Conservation (phyloP, 2,888 invertebrate species). For the Parnassius smintheus region DNA sequence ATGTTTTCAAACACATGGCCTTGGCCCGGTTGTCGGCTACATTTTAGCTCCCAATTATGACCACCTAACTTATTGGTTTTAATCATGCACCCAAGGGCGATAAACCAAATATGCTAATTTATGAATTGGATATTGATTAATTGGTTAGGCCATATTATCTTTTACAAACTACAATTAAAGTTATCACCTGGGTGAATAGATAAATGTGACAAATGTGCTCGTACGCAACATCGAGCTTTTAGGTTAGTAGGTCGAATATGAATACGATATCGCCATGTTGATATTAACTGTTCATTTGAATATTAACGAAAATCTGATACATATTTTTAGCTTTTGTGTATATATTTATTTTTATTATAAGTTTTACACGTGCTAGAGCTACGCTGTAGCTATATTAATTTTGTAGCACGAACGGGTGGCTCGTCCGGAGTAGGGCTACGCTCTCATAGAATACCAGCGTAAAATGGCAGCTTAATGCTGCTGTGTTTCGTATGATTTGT, state of each 20-base stretch:
- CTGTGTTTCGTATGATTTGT: too few species aligned
- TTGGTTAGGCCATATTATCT: constrained; percentile 6
- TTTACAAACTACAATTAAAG: constrained; percentile 1
- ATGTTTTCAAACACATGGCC: constrained; percentile 2
- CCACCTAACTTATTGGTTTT: not conserved
- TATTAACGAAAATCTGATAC: too few species aligned
- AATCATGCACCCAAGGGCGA: constrained; percentile 8
- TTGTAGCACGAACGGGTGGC: too few species aligned
- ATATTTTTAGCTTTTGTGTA: too few species aligned
- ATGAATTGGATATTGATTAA: not conserved
- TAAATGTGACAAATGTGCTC: constrained; percentile 3
- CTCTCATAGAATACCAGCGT: too few species aligned
- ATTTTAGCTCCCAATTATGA: constrained; percentile 13
- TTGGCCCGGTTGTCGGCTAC: constrained; percentile 5
- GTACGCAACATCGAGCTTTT: constrained; percentile 15
- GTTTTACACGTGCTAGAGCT: too few species aligned
- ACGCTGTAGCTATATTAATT: too few species aligned
- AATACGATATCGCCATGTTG: too few species aligned
- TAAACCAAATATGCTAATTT: constrained; percentile 2
- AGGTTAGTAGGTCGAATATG: constrained; percentile 13
- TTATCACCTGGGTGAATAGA: constrained; percentile 16
- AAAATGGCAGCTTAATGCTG: too few species aligned
- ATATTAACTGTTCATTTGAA: too few species aligned
- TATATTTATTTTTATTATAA: too few species aligned
- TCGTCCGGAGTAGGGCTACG: too few species aligned